A percentile compares a stretch with the other conserved stretches of the same genome.
Conservation (phyloP, 2,113 vertebrate species). For the Spea multiplicata region DNA sequence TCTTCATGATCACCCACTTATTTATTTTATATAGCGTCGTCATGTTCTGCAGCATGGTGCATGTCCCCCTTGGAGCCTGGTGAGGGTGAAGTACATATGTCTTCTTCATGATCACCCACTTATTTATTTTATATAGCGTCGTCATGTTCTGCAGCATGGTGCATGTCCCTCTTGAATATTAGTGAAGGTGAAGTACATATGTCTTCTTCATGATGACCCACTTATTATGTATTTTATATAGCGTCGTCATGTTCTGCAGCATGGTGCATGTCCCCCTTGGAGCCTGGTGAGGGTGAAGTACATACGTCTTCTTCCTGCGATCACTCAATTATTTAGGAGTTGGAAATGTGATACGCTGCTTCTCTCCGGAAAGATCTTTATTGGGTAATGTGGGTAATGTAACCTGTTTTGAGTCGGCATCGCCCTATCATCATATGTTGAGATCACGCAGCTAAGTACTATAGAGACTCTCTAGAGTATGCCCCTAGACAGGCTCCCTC, state of each 20-base stretch:
- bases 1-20: too few relatives aligned
- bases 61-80: background rate
- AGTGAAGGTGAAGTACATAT: background rate
- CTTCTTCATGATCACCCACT: background rate
- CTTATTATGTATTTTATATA: background rate
- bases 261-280: background rate
- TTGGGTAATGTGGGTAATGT: background rate
- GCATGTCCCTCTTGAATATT: background rate
- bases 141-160: background rate
- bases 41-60: background rate
- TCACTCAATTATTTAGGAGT: slow-evolving; percentile 22
- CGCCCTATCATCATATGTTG: background rate
- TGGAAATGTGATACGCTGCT: slow-evolving; percentile 17
- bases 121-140: slow-evolving; percentile 5
- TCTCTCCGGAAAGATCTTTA: background rate
- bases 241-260: background rate
- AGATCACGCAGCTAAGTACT: background rate
- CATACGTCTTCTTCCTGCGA: background rate
- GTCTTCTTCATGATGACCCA: background rate
- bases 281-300: background rate
- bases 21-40: too few relatives aligned
- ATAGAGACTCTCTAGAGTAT: too few relatives aligned
- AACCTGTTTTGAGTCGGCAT: background rate
- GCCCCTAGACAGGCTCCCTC: too few relatives aligned
- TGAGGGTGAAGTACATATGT: background rate